Percentiles rank a stretch among this genome's conserved stretches.
Conservation (phyloP, 1,140 invertebrate species). For the Sinella curviseta region DNA sequence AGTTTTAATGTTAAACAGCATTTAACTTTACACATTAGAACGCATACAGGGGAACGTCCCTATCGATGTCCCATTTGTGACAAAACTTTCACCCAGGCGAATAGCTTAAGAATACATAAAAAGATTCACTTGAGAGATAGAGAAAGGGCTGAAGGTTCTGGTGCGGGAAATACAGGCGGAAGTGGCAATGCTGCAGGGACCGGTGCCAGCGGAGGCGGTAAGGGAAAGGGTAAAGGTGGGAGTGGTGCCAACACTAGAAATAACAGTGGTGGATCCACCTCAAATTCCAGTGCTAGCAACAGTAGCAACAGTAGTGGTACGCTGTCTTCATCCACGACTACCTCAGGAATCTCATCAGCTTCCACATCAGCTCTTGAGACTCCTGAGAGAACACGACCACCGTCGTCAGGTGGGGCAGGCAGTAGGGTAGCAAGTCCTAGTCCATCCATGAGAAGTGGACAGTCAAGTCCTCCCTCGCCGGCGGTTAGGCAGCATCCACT, state of each 20-base stretch:
- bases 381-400: conserved; percentile 4
- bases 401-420: not conserved
- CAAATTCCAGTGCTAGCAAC: conserved; percentile 7
- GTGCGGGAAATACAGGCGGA: not conserved
- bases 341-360: conserved; percentile 16
- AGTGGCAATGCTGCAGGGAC: not conserved
- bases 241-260: not conserved
- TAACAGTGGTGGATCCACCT: not conserved
- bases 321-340: not conserved
- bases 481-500: conserved; percentile 9
- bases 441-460: conserved; percentile 2
- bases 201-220: not conserved
- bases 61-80: conserved; percentile 33
- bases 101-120: conserved; percentile 36
- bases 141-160: not conserved
- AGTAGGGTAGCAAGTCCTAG: conserved; percentile 1
- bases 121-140: conserved; percentile 32
- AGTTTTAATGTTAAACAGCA: conserved; percentile 39
- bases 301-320: conserved; percentile 3
- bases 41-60: conserved; percentile 31
- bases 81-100: conserved; percentile 35
- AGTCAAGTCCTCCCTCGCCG: conserved; percentile 6
- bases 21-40: conserved; percentile 30
- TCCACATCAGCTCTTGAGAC: conserved; percentile 18
- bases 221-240: not conserved